These are phyloP conservation scores for Chitala chitala DNA, from an alignment of 2,113 vertebrate genomes.

Conservation along the genomic window DNA sequence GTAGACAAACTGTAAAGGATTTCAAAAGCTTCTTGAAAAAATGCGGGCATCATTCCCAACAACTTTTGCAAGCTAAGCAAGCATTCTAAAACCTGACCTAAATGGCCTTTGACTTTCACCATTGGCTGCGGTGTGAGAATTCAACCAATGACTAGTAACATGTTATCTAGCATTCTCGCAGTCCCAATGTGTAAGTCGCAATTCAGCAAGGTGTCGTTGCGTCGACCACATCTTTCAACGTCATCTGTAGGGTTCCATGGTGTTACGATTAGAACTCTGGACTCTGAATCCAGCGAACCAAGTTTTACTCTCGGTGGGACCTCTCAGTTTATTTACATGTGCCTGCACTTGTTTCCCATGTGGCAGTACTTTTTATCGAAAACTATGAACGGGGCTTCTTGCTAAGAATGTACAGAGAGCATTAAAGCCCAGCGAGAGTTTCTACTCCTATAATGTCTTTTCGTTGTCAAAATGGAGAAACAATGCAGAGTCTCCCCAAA, in stretches of 20 bases:
- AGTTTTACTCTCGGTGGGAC: background rate
- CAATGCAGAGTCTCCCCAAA: background rate
- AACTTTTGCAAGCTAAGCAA: constrained; percentile 3
- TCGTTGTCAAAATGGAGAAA: background rate
- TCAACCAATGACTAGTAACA: constrained; percentile 8
- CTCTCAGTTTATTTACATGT: background rate
- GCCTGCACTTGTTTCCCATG: background rate
- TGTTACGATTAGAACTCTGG: background rate
- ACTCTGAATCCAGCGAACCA: background rate
- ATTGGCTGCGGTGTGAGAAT: constrained; percentile 10
- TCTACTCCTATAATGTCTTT: background rate
- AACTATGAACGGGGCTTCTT: background rate
- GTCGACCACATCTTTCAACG: background rate
- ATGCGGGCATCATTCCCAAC: constrained; percentile 10
- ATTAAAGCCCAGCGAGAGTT: background rate
- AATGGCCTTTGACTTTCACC: constrained; percentile 5
- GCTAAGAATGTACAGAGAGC: background rate
- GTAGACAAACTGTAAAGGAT: constrained; percentile 8
- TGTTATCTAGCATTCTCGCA: constrained; percentile 11
- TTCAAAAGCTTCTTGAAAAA: constrained; percentile 10
- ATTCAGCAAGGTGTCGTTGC: background rate
- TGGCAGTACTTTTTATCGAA: background rate
- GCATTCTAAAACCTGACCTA: constrained; percentile 11
- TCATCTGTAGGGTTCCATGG: background rate
- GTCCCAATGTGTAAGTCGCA: background rate